Conservation (phyloP, 2,797 vertebrate genomes). For the Micromesistius poutassou region DNA sequence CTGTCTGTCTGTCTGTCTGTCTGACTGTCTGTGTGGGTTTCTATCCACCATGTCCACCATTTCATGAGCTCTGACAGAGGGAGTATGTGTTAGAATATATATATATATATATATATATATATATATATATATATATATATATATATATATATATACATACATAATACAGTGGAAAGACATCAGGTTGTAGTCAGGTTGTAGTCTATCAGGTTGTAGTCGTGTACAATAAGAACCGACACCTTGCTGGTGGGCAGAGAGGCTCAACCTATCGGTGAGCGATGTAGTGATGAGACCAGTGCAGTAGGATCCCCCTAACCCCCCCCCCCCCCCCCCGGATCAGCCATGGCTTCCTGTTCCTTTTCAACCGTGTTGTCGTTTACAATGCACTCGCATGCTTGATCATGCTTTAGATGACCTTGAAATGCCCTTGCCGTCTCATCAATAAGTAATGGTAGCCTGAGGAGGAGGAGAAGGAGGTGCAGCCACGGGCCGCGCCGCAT, state of each 20-base stretch:
- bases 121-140: no score
- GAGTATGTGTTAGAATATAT: constrained; percentile 10
- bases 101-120: no score
- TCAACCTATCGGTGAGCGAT: background rate
- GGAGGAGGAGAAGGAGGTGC: background rate
- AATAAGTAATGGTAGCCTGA: background rate
- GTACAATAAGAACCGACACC: constrained; percentile 5
- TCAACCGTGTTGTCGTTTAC: background rate
- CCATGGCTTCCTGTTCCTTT: background rate
- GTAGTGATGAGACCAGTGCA: no score
- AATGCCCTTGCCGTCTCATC: background rate
- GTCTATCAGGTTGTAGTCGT: no score
- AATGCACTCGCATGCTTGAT: background rate
- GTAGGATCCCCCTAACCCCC: background rate
- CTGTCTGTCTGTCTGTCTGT: background rate
- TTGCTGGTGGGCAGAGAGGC: background rate
- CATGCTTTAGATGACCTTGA: background rate
- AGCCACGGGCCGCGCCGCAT: background rate
- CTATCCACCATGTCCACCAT: background rate
- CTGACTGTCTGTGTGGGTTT: background rate
- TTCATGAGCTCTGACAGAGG: constrained; percentile 18
- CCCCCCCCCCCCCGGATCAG: no score
- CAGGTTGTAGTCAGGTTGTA: no score
- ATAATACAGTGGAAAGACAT: background rate
- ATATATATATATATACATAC: no score